Conservation (phyloP, 2,888 invertebrate species). For the Pogonocherus hispidulus region DNA sequence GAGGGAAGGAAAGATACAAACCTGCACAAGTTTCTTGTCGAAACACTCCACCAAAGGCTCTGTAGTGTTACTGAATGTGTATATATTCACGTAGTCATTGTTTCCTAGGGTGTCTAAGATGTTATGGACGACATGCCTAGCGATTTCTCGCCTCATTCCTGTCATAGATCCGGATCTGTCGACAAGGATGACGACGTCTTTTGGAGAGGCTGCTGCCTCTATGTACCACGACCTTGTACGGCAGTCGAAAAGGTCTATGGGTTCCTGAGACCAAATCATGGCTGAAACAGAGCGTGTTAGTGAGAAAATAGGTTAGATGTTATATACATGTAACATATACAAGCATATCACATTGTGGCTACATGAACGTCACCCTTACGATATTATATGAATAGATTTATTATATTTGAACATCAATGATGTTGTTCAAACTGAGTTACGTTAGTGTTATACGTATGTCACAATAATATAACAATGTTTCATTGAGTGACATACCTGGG, state of each 20-base stretch:
- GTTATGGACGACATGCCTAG: constrained; percentile 86
- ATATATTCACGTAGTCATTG: constrained; percentile 98
- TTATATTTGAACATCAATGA: no score
- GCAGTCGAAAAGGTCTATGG: constrained; percentile 95
- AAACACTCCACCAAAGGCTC: constrained; percentile 91
- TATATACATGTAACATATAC: no score
- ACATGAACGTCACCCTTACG: no score
- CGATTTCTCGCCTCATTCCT: constrained; percentile 86
- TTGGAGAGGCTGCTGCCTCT: constrained; percentile 97
- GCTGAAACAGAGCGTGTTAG: constrained; percentile 68
- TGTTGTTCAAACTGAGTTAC: no score
- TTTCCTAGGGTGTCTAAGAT: constrained; percentile 97
- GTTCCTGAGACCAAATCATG: constrained; percentile 83
- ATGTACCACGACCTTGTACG: constrained; percentile 97
- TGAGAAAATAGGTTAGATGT: not conserved
- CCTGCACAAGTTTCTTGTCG: constrained; percentile 90
- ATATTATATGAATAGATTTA: no score
- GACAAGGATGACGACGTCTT: constrained; percentile 84
- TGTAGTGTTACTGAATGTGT: constrained; percentile 88
- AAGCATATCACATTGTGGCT: no score
- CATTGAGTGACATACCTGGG: constrained; percentile 79
- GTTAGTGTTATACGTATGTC: no score
- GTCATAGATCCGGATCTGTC: constrained; percentile 81
- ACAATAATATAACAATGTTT: no score
- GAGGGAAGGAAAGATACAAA: constrained; percentile 59